Evolutionary conservation across 2,113 vertebrate species (phyloP).

Genomic region (Corapipo altera): DNA sequence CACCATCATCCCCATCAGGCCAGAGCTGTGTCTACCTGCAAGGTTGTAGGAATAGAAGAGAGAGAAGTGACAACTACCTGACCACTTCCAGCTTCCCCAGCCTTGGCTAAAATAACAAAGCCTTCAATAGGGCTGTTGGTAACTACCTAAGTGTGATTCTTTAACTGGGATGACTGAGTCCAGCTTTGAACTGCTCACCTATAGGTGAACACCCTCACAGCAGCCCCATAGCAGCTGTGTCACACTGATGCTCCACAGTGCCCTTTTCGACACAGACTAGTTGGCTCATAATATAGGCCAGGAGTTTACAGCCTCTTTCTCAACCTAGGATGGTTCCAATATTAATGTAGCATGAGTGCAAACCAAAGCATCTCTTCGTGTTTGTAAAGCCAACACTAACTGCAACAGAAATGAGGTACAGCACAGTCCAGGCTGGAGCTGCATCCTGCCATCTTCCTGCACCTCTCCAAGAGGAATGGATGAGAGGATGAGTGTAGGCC

Average conservation of each 20-base stretch:
- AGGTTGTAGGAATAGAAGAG: neutral
- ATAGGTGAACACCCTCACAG: accelerated
- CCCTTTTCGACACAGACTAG: neutral
- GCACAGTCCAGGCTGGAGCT: accelerated
- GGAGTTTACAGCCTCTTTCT: neutral
- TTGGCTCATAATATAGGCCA: neutral
- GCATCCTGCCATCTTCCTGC: accelerated
- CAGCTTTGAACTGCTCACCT: neutral
- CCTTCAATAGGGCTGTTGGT: neutral
- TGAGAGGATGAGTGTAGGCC: neutral
- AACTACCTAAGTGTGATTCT: neutral
- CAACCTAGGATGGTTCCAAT: neutral
- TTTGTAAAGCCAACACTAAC: neutral
- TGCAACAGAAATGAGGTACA: neutral
- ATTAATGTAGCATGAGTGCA: neutral
- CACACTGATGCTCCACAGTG: neutral
- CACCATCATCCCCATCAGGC: neutral
- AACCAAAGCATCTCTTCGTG: neutral
- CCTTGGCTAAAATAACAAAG: neutral
- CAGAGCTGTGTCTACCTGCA: neutral
- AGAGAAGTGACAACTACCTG: neutral
- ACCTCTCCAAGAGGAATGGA: accelerated
- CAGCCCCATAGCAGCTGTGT: neutral
- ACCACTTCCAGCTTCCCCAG: neutral
- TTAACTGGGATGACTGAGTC: neutral